Base-by-base conservation (phyloP, 2,888 invertebrate genomes). In the Lymantria dispar region DNA sequence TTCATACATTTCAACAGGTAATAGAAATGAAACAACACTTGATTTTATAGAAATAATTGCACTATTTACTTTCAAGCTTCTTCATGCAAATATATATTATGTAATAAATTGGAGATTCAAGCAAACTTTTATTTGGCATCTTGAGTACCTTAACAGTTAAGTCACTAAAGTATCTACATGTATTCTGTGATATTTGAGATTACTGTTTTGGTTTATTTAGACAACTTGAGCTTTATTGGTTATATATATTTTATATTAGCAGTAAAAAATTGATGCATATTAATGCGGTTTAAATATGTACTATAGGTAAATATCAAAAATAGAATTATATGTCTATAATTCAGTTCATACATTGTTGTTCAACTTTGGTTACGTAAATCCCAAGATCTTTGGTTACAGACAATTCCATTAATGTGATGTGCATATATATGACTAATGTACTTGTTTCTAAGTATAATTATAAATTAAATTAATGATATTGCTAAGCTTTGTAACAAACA, bases 41-140 rank as follows among this genome's bases (percentile, higher is more conserved):
- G 49, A 60, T 60, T 69, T 70, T 72, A 71, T 74, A 76, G 71
- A 81, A 87, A 84, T 79, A 85, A 86, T 85, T 88, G 84, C 87
- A 87, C 81, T 83, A 74, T 87, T 87, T 87, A 85, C 76, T 60
- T 85, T 74, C 67, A 89, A 89, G 89, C 89, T 77, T 79, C 72
- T 74, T 80, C 83, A 88, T 86, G 88, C 90, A 88, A 88, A 89
- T 87, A 87, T 88, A 88, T 76, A 71, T 55, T 60, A 62, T 72
- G 78, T 73, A 77, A 78, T 70, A 75, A n/a, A 70, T 74, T 64
- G 54, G 83, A 85, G 85, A 85, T 85, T 85, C 85, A 85, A 85
- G 85, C 84, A 79, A 60, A 76, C 66, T 72, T 71, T 8, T 10
- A 72, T 83, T 84, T 84, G 84, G 84, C 84, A 82, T 79, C 80